A percentile compares a stretch with the other conserved stretches of the same genome.
These are phyloP conservation scores for Netelia inedita DNA, from an alignment of 2,888 invertebrate genomes.

Conservation along the genomic window DNA sequence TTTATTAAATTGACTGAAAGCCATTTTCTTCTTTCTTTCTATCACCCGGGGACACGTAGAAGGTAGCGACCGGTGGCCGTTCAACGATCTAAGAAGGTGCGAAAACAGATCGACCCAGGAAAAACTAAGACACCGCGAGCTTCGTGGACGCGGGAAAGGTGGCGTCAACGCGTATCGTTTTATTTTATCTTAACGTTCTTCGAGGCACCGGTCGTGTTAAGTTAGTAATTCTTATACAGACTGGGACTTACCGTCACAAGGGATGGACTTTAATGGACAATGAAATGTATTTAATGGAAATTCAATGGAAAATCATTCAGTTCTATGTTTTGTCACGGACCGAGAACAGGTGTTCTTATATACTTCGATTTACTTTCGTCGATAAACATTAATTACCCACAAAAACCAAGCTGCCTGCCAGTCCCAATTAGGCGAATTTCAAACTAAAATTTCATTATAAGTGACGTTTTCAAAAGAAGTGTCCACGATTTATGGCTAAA, in stretches of 20 bases:
- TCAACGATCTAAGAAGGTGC: conserved; percentile 12
- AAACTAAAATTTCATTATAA: too few relatives aligned
- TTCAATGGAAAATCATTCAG: not conserved
- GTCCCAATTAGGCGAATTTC: too few relatives aligned
- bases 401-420: too few relatives aligned
- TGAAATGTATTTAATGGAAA: too few relatives aligned
- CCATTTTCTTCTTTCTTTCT: not conserved
- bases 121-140: conserved; percentile 11
- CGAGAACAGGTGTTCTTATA: too few relatives aligned
- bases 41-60: not conserved
- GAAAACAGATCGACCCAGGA: conserved; percentile 13
- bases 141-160: conserved; percentile 2
- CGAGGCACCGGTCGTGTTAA: not conserved
- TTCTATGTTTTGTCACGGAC: too few relatives aligned
- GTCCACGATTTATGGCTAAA: not conserved
- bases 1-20: conserved; percentile 33
- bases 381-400: too few relatives aligned
- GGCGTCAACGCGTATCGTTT: not conserved
- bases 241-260: not conserved
- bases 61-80: not conserved
- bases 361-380: too few relatives aligned
- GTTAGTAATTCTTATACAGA: not conserved
- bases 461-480: too few relatives aligned
- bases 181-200: not conserved
- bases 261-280: not conserved